Evolutionary conservation across 1,140 invertebrate genomes (phyloP), one percentile per base, ranked within the genome.

Genomic region (Whitmania pigra): DNA sequence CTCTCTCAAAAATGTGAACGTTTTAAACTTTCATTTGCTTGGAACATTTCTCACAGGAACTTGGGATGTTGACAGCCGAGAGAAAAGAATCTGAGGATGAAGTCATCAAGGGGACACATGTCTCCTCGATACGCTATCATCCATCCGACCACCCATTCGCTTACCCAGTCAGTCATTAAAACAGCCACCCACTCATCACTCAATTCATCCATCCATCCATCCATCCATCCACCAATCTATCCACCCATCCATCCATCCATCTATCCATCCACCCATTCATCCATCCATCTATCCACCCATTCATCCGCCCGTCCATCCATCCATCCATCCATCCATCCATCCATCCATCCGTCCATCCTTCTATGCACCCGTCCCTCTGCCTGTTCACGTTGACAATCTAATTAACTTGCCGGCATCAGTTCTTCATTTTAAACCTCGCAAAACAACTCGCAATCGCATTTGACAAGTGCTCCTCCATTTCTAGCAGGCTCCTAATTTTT

Each of bases 281-380:
- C 29, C 29, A n/a, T 22, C 29, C 29, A n/a, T 22, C 29, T 13
- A n/a, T 67, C 2, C 66, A 67, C 29, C 29, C 2, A 13, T 67
- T 13, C 66, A 2, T 67, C 29, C 13, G 29, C 29, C 29, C n/a
- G n/a, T 63, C 18, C 57, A 63, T 63, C 25, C 27, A 68, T 68
- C 36, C 67, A 31, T 68, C 36, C 67, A 68, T 68, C 36, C 67
- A 36, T 68, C 36, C 67, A 36, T 68, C 36, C 67, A 29, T 68
- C 36, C 67, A 68, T 68, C 15, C 67, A 68, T 29, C 36, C 67
- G 3, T 22, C 29, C 29, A n/a, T 22, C 29, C 29, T 3, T 22
- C 29, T 13, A n/a, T 67, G 20, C 66, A 67, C 29, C 29, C 2
- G 29, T 67, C n/a, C n/a, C 67, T 25, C 31, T 68, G 43, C 43